phyloP scores from a whole-genome alignment of 1,140 invertebrate genomes.

The Eumaeus atala region DNA sequence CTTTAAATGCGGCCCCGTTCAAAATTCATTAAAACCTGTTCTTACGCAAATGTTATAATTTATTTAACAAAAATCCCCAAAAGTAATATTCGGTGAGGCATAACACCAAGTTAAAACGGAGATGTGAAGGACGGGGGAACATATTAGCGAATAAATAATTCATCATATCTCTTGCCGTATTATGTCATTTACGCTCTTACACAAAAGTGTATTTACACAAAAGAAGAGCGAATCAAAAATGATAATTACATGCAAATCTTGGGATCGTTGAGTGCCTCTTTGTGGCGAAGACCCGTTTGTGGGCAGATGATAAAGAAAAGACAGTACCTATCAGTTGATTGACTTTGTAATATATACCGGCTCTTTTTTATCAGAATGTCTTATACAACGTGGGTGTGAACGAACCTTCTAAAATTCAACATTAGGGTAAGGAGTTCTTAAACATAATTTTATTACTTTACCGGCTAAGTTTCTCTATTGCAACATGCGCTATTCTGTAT shows the following conservation, averaged over 20 bases:
- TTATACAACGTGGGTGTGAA: too few relatives aligned
- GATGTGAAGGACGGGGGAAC: constrained; percentile 43
- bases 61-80: constrained; percentile 71
- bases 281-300: constrained; percentile 29
- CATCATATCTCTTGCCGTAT: constrained; percentile 67
- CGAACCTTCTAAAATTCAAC: too few relatives aligned
- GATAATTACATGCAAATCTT: constrained; percentile 71
- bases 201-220: constrained; percentile 68
- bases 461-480: too few relatives aligned
- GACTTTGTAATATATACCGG: constrained; percentile 9
- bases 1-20: constrained; percentile 30
- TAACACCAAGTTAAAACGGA: constrained; percentile 51
- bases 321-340: constrained; percentile 13
- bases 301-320: constrained; percentile 16
- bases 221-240: constrained; percentile 73
- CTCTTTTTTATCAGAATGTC: too few relatives aligned
- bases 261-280: constrained; percentile 41
- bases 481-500: too few relatives aligned
- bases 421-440: too few relatives aligned
- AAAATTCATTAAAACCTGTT: constrained; percentile 70
- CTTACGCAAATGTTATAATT: constrained; percentile 67
- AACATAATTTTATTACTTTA: too few relatives aligned
- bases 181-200: constrained; percentile 71
- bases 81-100: constrained; percentile 69
- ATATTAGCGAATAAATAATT: constrained; percentile 70